Base-by-base conservation (phyloP, 2,113 vertebrate genomes). In the Misgurnus anguillicaudatus region DNA sequence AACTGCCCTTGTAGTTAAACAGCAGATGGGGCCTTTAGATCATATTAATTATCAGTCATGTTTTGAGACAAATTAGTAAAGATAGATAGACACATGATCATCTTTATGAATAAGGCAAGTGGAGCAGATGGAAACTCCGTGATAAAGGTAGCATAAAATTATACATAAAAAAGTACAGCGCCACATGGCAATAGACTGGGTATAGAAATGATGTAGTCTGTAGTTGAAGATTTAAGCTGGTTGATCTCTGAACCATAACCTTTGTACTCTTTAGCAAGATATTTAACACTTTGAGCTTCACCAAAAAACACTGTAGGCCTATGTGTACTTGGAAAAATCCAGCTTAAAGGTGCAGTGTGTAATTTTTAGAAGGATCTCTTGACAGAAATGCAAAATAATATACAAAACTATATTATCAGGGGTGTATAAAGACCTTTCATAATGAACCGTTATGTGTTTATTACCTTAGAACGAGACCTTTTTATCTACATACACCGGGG, bases 11-110 rank as follows among this genome's bases (percentile, higher is more conserved):
- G 45, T 51, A 64, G 73, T 64, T 48, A 45, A 75, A 64, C 19
- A 75, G 41, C 72, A 75, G 39, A 36, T 75, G 42, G 17, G 61
- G 10, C 19, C 39, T 74, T 17, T 62, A 62, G 14, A 53, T 9
- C 60, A 64, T 48, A 63, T 53, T 53, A 39, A 76, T 76, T 76
- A 63, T 16, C 74, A 64, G 60, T 76, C 74, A 51, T 41, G 11
- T 64, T 76, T 76, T 64, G 24, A 75, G 17, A 64, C 9, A 65
- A 53, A 53, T 65, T 51, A 76, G 72, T 31, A 41, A 74, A 62
- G 13, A 74, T 42, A n/a, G 62, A 11, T 47, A 74, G 19, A 61
- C 41, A 74, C 9, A 42, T 74, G 41, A 74, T 62, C 8, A 21
- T 1, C 13, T 47, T 9, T 3, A 53, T 51, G 60, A 51, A 42